phyloP scores from a whole-genome alignment of 2,113 vertebrate genomes.

The Callipepla squamata region DNA sequence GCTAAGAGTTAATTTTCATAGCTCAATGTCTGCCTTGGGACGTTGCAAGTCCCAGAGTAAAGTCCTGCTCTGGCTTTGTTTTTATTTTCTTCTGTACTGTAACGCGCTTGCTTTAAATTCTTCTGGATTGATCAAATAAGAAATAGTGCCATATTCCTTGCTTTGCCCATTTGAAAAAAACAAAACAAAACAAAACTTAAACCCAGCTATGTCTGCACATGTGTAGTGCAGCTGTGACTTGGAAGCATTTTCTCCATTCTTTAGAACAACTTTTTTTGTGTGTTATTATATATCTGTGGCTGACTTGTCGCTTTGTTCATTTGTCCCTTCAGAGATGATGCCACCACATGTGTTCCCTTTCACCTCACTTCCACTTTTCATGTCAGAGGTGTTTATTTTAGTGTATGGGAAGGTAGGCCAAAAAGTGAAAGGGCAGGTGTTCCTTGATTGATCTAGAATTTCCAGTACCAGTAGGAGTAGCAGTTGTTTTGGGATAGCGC shows the following conservation, averaged over 20 bases:
- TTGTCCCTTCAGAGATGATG: neutral
- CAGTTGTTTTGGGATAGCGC: constrained; percentile 26
- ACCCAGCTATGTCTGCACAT: neutral
- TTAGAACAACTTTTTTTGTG: neutral
- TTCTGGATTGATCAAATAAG: neutral
- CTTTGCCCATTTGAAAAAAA: neutral
- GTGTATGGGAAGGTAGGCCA: neutral
- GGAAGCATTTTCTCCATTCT: neutral
- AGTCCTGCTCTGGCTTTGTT: neutral
- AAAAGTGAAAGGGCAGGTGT: constrained; percentile 54
- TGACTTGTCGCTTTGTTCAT: neutral
- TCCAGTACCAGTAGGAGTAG: neutral
- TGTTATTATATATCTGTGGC: neutral
- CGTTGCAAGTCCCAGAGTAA: neutral
- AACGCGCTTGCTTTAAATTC: neutral
- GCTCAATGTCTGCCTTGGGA: neutral
- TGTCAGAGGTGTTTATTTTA: constrained; percentile 35
- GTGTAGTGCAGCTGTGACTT: neutral
- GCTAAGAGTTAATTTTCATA: neutral
- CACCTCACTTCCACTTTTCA: constrained; percentile 22
- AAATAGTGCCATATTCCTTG: neutral
- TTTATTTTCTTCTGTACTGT: neutral
- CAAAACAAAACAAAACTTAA: neutral
- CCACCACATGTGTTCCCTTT: constrained; percentile 9
- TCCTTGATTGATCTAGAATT: constrained; percentile 18